A percentile compares a stretch with the other conserved stretches of the same genome.
Conservation (phyloP, 1,140 invertebrate species). For the Diachasmimorpha longicaudata region DNA sequence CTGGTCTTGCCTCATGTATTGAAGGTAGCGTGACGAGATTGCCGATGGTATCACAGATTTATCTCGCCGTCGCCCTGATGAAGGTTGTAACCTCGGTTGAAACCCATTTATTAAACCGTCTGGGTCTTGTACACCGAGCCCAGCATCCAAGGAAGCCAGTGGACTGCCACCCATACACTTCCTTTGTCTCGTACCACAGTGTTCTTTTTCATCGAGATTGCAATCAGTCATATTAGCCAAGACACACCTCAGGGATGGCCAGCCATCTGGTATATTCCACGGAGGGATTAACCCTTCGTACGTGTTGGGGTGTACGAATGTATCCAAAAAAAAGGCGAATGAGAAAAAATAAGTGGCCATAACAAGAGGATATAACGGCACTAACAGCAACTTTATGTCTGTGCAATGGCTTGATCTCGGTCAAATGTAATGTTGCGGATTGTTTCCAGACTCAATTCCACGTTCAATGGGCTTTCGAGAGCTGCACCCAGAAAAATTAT, state of each 20-base stretch:
- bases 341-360: background rate
- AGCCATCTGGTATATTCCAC: slow-evolving; percentile 37
- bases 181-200: slow-evolving; percentile 23
- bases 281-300: slow-evolving; percentile 10
- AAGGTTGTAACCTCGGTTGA: slow-evolving; percentile 54
- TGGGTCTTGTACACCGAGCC: slow-evolving; percentile 23
- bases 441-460: slow-evolving; percentile 23
- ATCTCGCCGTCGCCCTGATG: slow-evolving; percentile 46
- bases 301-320: slow-evolving; percentile 1
- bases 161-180: background rate
- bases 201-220: slow-evolving; percentile 34
- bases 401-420: background rate
- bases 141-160: slow-evolving; percentile 9
- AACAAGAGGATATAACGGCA: slow-evolving; percentile 1
- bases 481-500: background rate
- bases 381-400: background rate
- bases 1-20: slow-evolving; percentile 28
- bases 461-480: slow-evolving; percentile 38
- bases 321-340: background rate
- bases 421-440: background rate
- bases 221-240: slow-evolving; percentile 49
- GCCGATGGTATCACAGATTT: slow-evolving; percentile 50
- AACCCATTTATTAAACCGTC: slow-evolving; percentile 55
- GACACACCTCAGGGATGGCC: slow-evolving; percentile 42
- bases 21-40: slow-evolving; percentile 51